Conservation (phyloP, 2,797 vertebrate genomes). For the Chelmon rostratus region DNA sequence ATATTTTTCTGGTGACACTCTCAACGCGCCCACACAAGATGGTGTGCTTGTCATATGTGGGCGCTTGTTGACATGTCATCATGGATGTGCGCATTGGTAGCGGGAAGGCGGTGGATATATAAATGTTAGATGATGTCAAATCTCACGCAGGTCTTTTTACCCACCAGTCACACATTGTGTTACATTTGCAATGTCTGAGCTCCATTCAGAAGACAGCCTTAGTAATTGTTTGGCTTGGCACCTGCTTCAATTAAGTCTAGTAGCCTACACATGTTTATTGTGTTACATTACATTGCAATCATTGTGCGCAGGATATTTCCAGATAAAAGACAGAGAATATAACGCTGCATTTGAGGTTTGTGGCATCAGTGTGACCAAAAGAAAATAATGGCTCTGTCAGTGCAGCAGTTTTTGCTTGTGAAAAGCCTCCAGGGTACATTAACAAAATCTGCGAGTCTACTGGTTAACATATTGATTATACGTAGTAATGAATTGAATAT, state of each 20-base stretch:
- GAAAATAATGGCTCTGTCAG: not conserved
- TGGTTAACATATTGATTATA: slow-evolving; percentile 20
- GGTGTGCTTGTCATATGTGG: slow-evolving; percentile 62
- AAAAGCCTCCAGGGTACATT: slow-evolving; percentile 1
- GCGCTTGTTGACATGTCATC: slow-evolving; percentile 62
- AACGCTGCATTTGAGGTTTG: slow-evolving; percentile 2
- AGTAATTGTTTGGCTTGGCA: slow-evolving; percentile 33
- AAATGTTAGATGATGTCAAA: slow-evolving; percentile 43
- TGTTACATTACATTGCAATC: slow-evolving; percentile 5
- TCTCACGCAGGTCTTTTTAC: slow-evolving; percentile 25
- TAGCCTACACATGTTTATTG: not conserved
- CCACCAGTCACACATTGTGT: slow-evolving; percentile 30
- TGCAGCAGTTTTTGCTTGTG: not conserved
- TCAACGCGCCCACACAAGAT: slow-evolving; percentile 51
- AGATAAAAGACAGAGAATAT: not conserved
- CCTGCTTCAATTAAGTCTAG: slow-evolving; percentile 27
- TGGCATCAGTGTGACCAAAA: not conserved
- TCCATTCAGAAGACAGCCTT: slow-evolving; percentile 11
- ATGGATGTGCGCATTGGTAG: slow-evolving; percentile 38
- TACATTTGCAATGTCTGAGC: slow-evolving; percentile 31
- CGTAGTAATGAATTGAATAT: slow-evolving; percentile 18
- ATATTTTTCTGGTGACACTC: slow-evolving; percentile 60
- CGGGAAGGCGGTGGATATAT: slow-evolving; percentile 40
- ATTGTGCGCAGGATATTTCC: slow-evolving; percentile 35
- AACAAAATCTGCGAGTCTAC: not conserved